Percentiles rank a stretch among this genome's conserved stretches.
Evolutionary conservation across 2,888 invertebrate species (phyloP).

Genomic region (Seira musarum): DNA sequence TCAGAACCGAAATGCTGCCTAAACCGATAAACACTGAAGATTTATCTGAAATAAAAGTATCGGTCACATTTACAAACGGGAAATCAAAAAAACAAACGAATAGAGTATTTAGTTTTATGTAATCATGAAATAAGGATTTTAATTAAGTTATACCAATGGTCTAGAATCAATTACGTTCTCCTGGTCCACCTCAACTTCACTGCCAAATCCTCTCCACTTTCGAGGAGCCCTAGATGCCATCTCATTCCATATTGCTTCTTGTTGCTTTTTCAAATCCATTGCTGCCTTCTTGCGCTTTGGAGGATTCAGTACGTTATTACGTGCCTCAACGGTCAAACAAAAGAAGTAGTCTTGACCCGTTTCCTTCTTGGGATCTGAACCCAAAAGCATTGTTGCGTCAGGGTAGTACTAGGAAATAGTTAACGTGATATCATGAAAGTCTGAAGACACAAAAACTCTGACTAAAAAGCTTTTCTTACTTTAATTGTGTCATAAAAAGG

Average conservation of each 20-base stretch:
- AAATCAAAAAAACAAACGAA: too few relatives aligned
- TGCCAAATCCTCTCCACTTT: slow-evolving; percentile 67
- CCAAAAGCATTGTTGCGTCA: slow-evolving; percentile 65
- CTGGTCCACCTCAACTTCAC: slow-evolving; percentile 65
- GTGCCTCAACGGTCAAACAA: slow-evolving; percentile 63
- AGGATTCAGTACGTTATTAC: slow-evolving; percentile 66
- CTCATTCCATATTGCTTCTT: slow-evolving; percentile 66
- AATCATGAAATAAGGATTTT: not conserved
- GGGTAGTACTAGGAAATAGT: slow-evolving; percentile 62
- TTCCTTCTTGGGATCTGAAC: slow-evolving; percentile 60
- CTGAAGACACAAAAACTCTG: too few relatives aligned
- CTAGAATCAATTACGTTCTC: slow-evolving; percentile 62
- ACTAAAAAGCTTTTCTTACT: too few relatives aligned
- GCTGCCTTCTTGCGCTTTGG: slow-evolving; percentile 56
- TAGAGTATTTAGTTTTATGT: too few relatives aligned
- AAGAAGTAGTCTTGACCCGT: slow-evolving; percentile 64
- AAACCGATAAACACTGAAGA: slow-evolving; percentile 49
- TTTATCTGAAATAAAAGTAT: slow-evolving; percentile 37
- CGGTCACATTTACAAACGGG: not conserved
- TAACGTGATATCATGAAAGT: not conserved
- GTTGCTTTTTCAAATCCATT: slow-evolving; percentile 62
- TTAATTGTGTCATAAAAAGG: slow-evolving; percentile 63
- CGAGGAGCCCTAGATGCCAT: slow-evolving; percentile 66
- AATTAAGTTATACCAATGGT: slow-evolving; percentile 60
- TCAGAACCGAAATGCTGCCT: slow-evolving; percentile 52